Percentiles rank a stretch among this genome's conserved stretches.
These are phyloP conservation scores for Elymnias hypermnestra DNA, from an alignment of 1,140 invertebrate genomes.

Conservation along the genomic window DNA sequence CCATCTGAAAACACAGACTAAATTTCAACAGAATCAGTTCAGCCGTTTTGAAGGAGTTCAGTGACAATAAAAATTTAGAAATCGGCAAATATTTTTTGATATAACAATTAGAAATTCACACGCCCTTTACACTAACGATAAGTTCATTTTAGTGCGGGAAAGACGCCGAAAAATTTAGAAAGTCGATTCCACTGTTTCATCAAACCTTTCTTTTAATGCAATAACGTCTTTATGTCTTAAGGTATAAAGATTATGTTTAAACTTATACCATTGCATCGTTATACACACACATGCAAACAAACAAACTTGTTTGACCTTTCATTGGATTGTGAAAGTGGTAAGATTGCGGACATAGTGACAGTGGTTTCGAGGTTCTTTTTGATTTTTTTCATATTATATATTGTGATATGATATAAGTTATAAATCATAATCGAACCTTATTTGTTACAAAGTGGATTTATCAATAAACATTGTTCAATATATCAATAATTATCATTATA, in stretches of 20 bases:
- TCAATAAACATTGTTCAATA: too few relatives aligned
- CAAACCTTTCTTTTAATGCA: slow-evolving; percentile 16
- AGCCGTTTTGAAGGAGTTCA: too few relatives aligned
- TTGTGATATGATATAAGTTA: too few relatives aligned
- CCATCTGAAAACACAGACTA: too few relatives aligned
- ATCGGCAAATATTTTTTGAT: neutral
- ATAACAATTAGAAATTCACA: slow-evolving; percentile 6
- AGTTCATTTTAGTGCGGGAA: slow-evolving; percentile 17
- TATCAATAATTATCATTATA: too few relatives aligned
- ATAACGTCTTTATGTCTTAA: neutral
- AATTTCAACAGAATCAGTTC: too few relatives aligned
- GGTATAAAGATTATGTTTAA: slow-evolving; percentile 3
- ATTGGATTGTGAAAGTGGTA: slow-evolving; percentile 48
- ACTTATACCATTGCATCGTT: slow-evolving; percentile 1
- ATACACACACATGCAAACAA: slow-evolving; percentile 28
- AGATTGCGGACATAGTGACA: slow-evolving; percentile 17
- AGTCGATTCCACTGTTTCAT: slow-evolving; percentile 30
- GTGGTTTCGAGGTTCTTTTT: slow-evolving; percentile 1
- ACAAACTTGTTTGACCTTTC: slow-evolving; percentile 50
- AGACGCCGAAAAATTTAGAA: slow-evolving; percentile 47
- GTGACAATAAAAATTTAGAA: too few relatives aligned
- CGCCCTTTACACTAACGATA: slow-evolving; percentile 13
- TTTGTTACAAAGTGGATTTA: too few relatives aligned
- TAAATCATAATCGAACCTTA: too few relatives aligned
- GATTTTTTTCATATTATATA: neutral